Conservation (phyloP, 2,113 vertebrate species). For the Chionodraco myersi region DNA sequence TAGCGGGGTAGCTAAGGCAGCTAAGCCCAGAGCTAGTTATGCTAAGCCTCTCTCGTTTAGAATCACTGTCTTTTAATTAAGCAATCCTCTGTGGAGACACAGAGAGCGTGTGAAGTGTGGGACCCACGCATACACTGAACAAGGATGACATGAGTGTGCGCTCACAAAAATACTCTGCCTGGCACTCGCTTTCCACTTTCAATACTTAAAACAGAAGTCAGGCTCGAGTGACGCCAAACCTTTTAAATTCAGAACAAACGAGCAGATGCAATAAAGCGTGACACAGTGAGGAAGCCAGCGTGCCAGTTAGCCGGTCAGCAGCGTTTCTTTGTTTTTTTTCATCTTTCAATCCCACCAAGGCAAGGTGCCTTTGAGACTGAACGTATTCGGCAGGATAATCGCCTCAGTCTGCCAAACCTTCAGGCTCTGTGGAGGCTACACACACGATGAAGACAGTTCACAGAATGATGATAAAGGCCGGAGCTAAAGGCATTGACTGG, state of each 20-base stretch:
- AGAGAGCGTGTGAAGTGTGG: constrained; percentile 65
- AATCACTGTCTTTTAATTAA: constrained; percentile 73
- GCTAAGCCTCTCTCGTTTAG: constrained; percentile 52
- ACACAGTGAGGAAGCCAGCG: neutral
- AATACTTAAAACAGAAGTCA: neutral
- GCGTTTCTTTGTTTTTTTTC: constrained; percentile 1
- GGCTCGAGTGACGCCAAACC: constrained; percentile 13
- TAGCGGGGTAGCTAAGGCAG: constrained; percentile 27
- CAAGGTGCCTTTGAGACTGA: constrained; percentile 64
- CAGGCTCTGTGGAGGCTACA: constrained; percentile 39
- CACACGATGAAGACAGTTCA: constrained; percentile 43
- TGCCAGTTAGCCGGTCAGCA: constrained; percentile 22
- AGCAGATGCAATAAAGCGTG: constrained; percentile 16
- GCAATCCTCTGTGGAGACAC: constrained; percentile 49
- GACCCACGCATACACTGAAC: constrained; percentile 30
- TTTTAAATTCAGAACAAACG: constrained; percentile 35
- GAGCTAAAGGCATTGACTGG: constrained; percentile 34
- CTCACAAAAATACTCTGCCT: neutral
- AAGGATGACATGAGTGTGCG: constrained; percentile 11
- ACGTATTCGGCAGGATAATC: constrained; percentile 51
- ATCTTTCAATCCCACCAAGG: constrained; percentile 30
- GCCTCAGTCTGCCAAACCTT: constrained; percentile 48
- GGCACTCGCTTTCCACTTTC: constrained; percentile 6
- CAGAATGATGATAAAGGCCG: constrained; percentile 27
- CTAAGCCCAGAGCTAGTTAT: constrained; percentile 50